Evolutionary conservation across 2,113 vertebrate species (phyloP), one percentile per base, ranked within the genome.

Genomic region (Anser cygnoides): DNA sequence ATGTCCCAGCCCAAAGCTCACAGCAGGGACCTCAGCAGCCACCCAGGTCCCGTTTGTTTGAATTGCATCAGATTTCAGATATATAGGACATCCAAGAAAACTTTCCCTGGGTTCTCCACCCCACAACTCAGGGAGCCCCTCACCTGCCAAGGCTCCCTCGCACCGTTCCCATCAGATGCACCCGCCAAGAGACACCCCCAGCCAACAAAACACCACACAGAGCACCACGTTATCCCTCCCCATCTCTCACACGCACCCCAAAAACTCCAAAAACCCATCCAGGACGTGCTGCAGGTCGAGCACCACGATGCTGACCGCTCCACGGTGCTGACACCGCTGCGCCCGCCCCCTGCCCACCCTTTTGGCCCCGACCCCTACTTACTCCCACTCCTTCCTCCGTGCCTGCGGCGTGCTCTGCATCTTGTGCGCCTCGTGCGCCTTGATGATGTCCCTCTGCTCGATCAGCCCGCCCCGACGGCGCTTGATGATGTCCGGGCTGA

Each of bases 371-470:
- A 49, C 61, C 13, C 1, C 59, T 98, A 99, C 99, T 99, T 97
- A 99, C 99, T 99, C 99, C 99, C 99, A 99, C 95, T 99, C 99
- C 96, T 99, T 99, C 97, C 99, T 99, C 55, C 98, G 97, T 0
- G 99, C 99, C 96, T 99, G 99, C 0, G 99, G 99, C 10, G 99
- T 99, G 98, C 99, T 99, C 96, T 99, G 99, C 95, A 99, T 99
- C 98, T 99, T 99, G 96, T 99, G 99, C 0, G 99, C 99, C 93
- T 99, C 98, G 25, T 99, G 99, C 0, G 99, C 99, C 96, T 99
- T 99, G 97, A 99, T 98, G 44, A 99, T 99, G 97, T 99, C 99
- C 90, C 98, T 98, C 97, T 99, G 99, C 80, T 99, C 99, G 4
- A 99, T 99, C 85, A 99, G 98, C 23, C 99, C 99, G 0, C 99